A percentile compares a stretch with the other conserved stretches of the same genome.
phyloP scores from a whole-genome alignment of 2,888 invertebrate genomes.

The Synanthedon formicaeformis region DNA sequence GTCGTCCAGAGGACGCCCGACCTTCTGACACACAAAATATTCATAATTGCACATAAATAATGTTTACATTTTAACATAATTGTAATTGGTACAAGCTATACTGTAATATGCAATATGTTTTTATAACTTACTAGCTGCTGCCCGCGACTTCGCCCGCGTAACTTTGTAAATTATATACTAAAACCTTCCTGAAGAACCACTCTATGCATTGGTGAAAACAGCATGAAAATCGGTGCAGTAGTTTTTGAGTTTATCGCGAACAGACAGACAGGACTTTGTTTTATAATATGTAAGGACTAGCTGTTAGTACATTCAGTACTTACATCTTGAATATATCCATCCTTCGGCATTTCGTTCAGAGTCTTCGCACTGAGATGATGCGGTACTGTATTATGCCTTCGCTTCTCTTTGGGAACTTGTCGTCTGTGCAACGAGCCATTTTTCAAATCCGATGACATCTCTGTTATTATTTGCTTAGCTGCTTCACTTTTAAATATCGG shows the following conservation, averaged over 20 bases:
- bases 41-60: too few species aligned
- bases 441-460: slow-evolving; percentile 75
- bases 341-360: slow-evolving; percentile 67
- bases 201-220: too few species aligned
- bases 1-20: slow-evolving; percentile 81
- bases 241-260: too few species aligned
- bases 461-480: slow-evolving; percentile 86
- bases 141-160: too few species aligned
- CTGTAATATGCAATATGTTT: neutral
- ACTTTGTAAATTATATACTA: too few species aligned
- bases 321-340: slow-evolving; percentile 57
- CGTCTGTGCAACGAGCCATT: slow-evolving; percentile 73
- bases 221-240: too few species aligned
- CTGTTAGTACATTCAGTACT: slow-evolving; percentile 23
- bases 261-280: too few species aligned
- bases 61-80: too few species aligned
- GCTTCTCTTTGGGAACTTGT: slow-evolving; percentile 83
- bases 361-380: slow-evolving; percentile 77
- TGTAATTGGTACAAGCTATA: neutral
- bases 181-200: too few species aligned
- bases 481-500: slow-evolving; percentile 90
- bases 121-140: too few species aligned
- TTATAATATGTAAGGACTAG: too few species aligned
- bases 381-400: slow-evolving; percentile 89
- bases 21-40: slow-evolving; percentile 23